Conservation (phyloP, 2,113 vertebrate genomes). For the Ivindomyrus marchei region DNA sequence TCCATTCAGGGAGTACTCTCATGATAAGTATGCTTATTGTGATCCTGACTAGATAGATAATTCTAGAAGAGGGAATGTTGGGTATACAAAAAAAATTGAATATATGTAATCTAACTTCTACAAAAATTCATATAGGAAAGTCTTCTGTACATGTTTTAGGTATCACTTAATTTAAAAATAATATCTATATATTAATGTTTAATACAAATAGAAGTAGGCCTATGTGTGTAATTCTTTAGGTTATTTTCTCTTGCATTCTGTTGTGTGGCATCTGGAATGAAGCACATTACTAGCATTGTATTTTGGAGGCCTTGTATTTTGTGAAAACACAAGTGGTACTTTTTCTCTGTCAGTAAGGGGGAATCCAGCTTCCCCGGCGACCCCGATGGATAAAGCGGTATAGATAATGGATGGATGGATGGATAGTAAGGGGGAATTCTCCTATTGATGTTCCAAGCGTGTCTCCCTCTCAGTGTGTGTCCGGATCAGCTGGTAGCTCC, state of each 20-base stretch:
- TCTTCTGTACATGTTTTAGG: neutral
- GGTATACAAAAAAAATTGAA: no score
- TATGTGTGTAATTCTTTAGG: neutral
- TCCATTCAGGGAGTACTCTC: neutral
- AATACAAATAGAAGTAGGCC: neutral
- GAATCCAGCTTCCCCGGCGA: neutral
- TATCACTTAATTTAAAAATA: neutral
- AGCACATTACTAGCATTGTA: neutral
- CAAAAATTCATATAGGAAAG: neutral
- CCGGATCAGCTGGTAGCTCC: neutral
- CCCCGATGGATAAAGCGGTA: no score
- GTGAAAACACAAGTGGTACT: neutral
- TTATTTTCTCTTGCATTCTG: neutral
- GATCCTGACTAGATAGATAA: neutral
- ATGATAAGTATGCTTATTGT: neutral
- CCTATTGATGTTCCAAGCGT: neutral
- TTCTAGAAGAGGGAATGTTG: neutral
- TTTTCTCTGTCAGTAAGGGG: neutral
- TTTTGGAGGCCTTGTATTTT: neutral
- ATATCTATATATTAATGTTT: neutral
- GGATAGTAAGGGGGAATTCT: neutral
- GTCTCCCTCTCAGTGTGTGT: neutral
- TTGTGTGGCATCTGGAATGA: neutral
- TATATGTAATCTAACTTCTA: neutral
- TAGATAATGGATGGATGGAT: no score